Evolutionary conservation across 35 echinoderm and acorn worm species (phyloP).

Genomic region (Heliocidaris erythrogramma): DNA sequence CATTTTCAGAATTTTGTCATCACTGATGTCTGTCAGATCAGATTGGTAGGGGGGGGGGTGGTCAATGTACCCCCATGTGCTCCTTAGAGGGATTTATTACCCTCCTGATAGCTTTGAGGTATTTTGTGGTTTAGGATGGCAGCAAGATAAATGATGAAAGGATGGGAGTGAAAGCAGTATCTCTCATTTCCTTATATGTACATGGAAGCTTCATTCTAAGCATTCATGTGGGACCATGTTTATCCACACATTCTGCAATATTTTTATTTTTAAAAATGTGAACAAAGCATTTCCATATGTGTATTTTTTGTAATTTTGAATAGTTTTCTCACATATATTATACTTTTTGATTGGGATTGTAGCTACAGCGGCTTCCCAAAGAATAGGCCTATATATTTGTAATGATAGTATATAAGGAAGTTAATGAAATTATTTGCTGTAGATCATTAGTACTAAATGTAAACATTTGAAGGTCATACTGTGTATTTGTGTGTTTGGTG

Average conservation of each 20-base stretch:
- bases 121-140: slow-evolving; percentile 9
- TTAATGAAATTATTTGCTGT: too few species aligned
- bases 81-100: background rate
- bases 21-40: background rate
- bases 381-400: too few species aligned
- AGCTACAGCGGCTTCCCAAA: too few species aligned
- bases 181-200: background rate
- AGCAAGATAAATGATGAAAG: background rate
- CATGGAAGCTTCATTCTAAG: background rate
- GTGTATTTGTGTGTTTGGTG: too few species aligned
- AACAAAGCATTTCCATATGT: too few species aligned
- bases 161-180: background rate
- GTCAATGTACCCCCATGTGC: background rate
- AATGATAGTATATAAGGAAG: too few species aligned
- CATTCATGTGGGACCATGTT: background rate
- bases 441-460: too few species aligned
- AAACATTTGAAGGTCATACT: too few species aligned
- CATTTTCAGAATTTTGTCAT: background rate
- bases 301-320: too few species aligned
- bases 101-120: background rate
- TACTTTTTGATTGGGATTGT: too few species aligned
- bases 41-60: background rate
- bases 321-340: too few species aligned
- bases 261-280: too few species aligned
- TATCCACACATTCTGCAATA: background rate